Base-by-base conservation (phyloP, 2,888 invertebrate genomes). In the Chloroclystis v-ata region DNA sequence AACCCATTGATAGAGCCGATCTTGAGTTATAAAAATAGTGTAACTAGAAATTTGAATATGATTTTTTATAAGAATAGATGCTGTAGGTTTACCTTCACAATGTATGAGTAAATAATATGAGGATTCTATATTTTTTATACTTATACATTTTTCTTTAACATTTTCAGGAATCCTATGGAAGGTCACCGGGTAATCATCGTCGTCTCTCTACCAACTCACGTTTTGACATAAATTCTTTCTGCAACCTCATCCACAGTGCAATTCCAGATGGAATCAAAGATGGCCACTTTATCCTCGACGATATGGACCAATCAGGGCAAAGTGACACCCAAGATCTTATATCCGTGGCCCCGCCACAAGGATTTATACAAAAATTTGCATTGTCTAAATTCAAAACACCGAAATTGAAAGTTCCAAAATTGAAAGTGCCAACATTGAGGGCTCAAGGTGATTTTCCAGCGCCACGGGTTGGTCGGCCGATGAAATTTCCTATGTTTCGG, bases 201-300 rank as follows among this genome's bases (percentile, higher is more conserved):
- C 57, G 47, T 38, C 29, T 55, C 11, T 42, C 57, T 7, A 51
- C 53, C 10, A 57, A 54, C 32, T 54, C 65, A 12, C 54, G 56
- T 1, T 67, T 75, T 28, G 64, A 78, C 54, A 66, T 78, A 0
- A 62, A 77, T 9, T 76, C 82, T 0, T 83, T 87, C 54, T 87
- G 86, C 56, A 61, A 60, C 12, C 66, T 83, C 37, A 82, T 87
- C 35, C 79, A 84, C 26, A 72, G 68, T 26, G 76, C 76, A 0
- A 76, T 87, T 11, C 86, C 86, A 0, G 76, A 78, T 53, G 69
- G 78, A 0, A 72, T 85, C 1, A 68, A 75, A 60, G 71, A 83
- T 52, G 85, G 86, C 4, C 76, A 69, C 49, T 80, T 86, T 35
- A 49, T 85, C 1, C 63, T 69, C 1, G 67, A 76, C 9, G 73